A percentile compares a stretch with the other conserved stretches of the same genome.
phyloP scores from a whole-genome alignment of 1,140 invertebrate species.

The Drosophila eugracilis region DNA sequence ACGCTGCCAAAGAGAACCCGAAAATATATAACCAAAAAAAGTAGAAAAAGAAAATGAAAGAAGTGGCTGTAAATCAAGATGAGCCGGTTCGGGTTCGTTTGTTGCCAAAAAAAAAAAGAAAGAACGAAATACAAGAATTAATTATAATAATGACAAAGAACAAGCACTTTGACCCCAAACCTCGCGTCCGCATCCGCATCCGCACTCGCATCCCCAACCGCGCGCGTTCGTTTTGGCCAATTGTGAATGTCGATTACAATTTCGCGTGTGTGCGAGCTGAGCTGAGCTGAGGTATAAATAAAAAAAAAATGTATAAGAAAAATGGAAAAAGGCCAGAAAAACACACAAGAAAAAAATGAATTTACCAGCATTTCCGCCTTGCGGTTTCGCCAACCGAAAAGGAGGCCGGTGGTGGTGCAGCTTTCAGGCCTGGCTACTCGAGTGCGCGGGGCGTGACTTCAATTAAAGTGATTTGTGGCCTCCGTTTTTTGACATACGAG shows the following conservation, averaged over 20 bases:
- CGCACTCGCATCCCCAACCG: slow-evolving; percentile 12
- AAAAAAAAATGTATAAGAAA: slow-evolving; percentile 20
- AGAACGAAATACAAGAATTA: slow-evolving; percentile 59
- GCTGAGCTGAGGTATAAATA: too few relatives aligned
- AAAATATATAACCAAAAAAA: slow-evolving; percentile 11
- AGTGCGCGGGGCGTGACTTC: slow-evolving; percentile 71
- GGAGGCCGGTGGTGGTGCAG: slow-evolving; percentile 16
- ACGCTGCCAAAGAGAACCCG: slow-evolving; percentile 2
- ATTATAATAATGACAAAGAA: slow-evolving; percentile 70
- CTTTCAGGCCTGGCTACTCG: slow-evolving; percentile 33
- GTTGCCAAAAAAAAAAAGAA: too few relatives aligned
- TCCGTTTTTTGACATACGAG: slow-evolving; percentile 72
- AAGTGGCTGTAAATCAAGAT: slow-evolving; percentile 65
- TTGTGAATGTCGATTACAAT: slow-evolving; percentile 69
- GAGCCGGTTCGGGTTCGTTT: slow-evolving; percentile 58
- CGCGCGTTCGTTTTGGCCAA: slow-evolving; percentile 51
- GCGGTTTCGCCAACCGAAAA: slow-evolving; percentile 18
- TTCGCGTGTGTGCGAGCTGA: slow-evolving; percentile 69
- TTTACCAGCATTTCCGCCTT: slow-evolving; percentile 52
- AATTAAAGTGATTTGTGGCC: slow-evolving; percentile 80
- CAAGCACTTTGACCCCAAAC: slow-evolving; percentile 14
- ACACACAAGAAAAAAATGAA: slow-evolving; percentile 17
- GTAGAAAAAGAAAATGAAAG: slow-evolving; percentile 18
- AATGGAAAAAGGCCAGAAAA: slow-evolving; percentile 4
- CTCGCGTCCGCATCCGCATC: slow-evolving; percentile 15